Base-by-base conservation (phyloP, 2,888 invertebrate species). In the Drosophila merina region DNA sequence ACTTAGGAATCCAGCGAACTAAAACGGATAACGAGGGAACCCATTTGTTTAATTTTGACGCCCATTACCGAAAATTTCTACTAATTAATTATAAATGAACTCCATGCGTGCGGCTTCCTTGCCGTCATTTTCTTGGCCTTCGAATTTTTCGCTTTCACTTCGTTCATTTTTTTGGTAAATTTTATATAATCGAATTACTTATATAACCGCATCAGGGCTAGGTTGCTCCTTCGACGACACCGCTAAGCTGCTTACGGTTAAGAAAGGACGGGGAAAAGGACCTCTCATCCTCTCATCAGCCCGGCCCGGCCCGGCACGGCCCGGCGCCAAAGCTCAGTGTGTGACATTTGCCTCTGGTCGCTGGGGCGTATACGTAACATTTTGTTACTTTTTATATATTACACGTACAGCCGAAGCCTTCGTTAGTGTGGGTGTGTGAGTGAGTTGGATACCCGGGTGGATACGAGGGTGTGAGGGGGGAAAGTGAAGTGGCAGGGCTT, bases 401-500 rank as follows among this genome's bases (percentile, higher is more conserved):
- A 49, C 33, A 42, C 67, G 49, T 66, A 56, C 36, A 31, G 12
- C 12, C 36, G n/a, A 36, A n/a, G 36, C n/a, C n/a, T 2, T 36
- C 58, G 51, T 64, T 52, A 51, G 52, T 52, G 44, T 58, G 26
- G 55, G 48, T 50, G 31, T 57, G 44, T 3, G 33, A 9, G 44
- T 7, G 33, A 7, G 44, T 7, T 44, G 28, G 7, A 30, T 10
- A 20, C 28, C 44, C 7, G 42, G 42, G 14, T 14, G 14, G 14
- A 14, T 14, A 14, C 20, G n/a, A 10, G 45, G 28, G 31, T 12
- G 26, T 26, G 47, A 14, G 28, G 20, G 30, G 52, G 49, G 52
- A 72, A 78, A 74, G 64, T 84, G 85, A 83, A 83, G 87, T 84
- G 86, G 85, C 76, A 67, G 74, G 79, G 86, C 83, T 83, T 86